Evolutionary conservation across 2,797 vertebrate species (phyloP).

Genomic region (Columba guinea): DNA sequence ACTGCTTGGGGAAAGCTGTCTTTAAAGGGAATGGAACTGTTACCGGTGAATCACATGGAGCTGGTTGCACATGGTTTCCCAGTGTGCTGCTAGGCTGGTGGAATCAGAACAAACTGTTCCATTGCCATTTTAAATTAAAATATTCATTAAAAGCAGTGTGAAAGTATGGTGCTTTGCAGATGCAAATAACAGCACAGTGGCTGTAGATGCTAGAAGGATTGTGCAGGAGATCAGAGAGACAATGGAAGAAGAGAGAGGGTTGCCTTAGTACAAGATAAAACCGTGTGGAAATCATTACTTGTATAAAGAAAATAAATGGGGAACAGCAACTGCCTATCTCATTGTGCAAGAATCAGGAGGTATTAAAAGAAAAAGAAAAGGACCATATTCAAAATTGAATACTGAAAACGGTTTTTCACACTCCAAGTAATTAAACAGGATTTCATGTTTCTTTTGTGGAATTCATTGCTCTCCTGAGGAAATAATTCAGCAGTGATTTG

Average conservation of each 20-base stretch:
- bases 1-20: not conserved
- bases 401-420: not conserved
- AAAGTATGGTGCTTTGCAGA: not conserved
- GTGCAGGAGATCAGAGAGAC: not conserved
- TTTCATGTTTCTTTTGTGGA: not conserved
- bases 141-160: not conserved
- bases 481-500: not conserved
- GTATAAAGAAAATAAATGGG: not conserved
- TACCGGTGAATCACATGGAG: not conserved
- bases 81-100: not conserved
- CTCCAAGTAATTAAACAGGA: not conserved
- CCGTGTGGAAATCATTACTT: not conserved
- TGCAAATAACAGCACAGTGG: not conserved
- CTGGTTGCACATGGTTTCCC: not conserved
- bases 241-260: not conserved
- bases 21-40: not conserved
- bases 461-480: not conserved
- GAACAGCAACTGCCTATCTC: not conserved
- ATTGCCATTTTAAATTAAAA: not conserved
- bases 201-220: not conserved
- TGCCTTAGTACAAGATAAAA: not conserved
- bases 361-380: not conserved
- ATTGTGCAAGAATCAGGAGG: not conserved
- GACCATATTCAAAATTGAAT: not conserved
- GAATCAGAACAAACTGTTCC: not conserved